Evolutionary conservation across 2,888 invertebrate species (phyloP).

Genomic region (Stegana nigrithorax): DNA sequence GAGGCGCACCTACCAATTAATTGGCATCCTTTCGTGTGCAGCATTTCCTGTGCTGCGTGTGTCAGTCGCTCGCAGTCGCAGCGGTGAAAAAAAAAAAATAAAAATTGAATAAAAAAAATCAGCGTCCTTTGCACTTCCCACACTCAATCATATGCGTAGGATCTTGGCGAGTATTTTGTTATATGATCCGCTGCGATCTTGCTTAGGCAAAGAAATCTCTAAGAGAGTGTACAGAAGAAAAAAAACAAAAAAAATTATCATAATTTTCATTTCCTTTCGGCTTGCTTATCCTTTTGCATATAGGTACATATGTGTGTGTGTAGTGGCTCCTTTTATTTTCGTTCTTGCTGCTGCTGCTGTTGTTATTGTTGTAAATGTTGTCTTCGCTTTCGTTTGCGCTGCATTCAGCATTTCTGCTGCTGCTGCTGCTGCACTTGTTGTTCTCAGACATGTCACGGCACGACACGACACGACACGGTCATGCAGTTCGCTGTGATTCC

Average conservation of each 20-base stretch:
- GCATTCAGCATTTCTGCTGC: too few species aligned
- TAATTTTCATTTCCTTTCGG: constrained; percentile 58
- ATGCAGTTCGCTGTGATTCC: too few species aligned
- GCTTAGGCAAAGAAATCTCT: background rate
- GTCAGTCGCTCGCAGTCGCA: constrained; percentile 48
- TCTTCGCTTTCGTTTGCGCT: background rate
- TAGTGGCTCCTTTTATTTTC: too few species aligned
- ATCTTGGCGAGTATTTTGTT: constrained; percentile 35
- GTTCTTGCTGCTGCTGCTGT: too few species aligned
- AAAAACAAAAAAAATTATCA: constrained; percentile 46
- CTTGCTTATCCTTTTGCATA: constrained; percentile 52
- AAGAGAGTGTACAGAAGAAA: constrained; percentile 35
- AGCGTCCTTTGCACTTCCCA: constrained; percentile 43
- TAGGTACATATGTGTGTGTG: background rate
- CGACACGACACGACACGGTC: too few species aligned
- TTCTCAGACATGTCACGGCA: too few species aligned
- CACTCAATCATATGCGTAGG: constrained; percentile 46
- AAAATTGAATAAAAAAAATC: background rate
- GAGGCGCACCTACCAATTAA: too few species aligned
- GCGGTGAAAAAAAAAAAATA: constrained; percentile 6
- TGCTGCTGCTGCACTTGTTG: too few species aligned
- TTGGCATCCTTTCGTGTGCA: background rate
- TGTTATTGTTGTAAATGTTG: too few species aligned
- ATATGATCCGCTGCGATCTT: constrained; percentile 55
- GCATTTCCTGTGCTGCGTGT: constrained; percentile 49